Evolutionary conservation across 2,797 vertebrate species (phyloP).

Genomic region (Microctenopoma lineatum): DNA sequence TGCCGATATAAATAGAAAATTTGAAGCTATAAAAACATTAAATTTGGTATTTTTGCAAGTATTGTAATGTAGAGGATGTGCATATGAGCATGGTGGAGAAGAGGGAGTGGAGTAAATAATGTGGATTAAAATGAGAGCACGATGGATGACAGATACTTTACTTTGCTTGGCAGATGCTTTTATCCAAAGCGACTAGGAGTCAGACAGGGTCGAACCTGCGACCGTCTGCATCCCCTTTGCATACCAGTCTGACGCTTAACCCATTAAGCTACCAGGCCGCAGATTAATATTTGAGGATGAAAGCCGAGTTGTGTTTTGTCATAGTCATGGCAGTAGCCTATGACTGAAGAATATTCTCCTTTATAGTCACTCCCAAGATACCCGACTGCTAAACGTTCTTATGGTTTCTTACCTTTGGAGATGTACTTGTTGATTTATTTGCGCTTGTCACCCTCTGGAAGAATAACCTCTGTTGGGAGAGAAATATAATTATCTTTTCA

Average conservation of each 20-base stretch:
- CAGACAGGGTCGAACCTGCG: too few species aligned
- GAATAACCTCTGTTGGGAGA: conserved; percentile 73
- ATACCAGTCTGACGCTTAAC: too few species aligned
- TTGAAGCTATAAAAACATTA: conserved; percentile 49
- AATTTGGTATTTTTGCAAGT: conserved; percentile 50
- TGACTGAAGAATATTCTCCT: not conserved
- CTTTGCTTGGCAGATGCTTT: too few species aligned
- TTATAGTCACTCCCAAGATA: not conserved
- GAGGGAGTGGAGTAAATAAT: too few species aligned
- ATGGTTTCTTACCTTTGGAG: conserved; percentile 51
- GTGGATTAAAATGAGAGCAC: not conserved
- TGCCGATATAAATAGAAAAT: conserved; percentile 22
- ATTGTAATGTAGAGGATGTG: conserved; percentile 6
- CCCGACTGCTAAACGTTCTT: not conserved
- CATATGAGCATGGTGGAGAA: not conserved
- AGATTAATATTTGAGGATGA: not conserved
- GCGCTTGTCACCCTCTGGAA: conserved; percentile 56
- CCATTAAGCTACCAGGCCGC: too few species aligned
- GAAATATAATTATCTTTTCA: not conserved
- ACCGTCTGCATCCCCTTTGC: too few species aligned
- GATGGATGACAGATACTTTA: too few species aligned
- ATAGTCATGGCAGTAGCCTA: not conserved
- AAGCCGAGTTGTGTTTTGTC: not conserved
- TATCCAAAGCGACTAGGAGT: too few species aligned
- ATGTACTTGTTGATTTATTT: conserved; percentile 60